phyloP scores from a whole-genome alignment of 2,113 vertebrate genomes.

The Oreochromis aureus region DNA sequence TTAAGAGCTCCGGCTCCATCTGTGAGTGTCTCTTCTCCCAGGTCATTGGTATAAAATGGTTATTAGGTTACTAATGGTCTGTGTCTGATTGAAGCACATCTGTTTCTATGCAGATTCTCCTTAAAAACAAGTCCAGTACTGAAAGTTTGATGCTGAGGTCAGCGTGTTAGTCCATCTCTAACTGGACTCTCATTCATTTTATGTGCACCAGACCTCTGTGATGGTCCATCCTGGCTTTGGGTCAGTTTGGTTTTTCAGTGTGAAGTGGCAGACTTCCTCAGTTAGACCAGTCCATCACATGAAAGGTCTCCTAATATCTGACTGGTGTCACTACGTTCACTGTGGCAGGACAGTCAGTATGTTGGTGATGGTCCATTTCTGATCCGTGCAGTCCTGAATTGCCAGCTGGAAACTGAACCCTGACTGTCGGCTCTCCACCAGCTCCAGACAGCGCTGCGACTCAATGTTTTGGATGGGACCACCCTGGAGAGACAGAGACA shows the following conservation, averaged over 20 bases:
- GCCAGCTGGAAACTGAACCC: constrained; percentile 84
- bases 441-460: constrained; percentile 87
- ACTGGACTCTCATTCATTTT: not conserved
- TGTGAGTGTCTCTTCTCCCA: not conserved
- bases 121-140: not conserved
- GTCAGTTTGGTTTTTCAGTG: not conserved
- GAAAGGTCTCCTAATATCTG: not conserved
- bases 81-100: constrained; percentile 2
- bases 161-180: not conserved
- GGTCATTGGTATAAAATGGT: constrained; percentile 13
- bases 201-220: not conserved
- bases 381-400: constrained; percentile 86
- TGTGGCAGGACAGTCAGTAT: constrained; percentile 76
- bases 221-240: not conserved
- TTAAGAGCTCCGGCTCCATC: not conserved
- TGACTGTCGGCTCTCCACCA: constrained; percentile 79
- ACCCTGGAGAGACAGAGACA: constrained; percentile 66
- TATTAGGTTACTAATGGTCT: constrained; percentile 18
- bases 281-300: not conserved
- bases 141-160: not conserved
- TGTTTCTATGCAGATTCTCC: not conserved
- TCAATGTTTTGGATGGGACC: constrained; percentile 91
- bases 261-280: not conserved
- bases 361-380: constrained; percentile 92
- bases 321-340: constrained; percentile 48